Evolutionary conservation across 2,797 vertebrate species (phyloP), one percentile per base, ranked within the genome.

Genomic region (Anas flavirostris): DNA sequence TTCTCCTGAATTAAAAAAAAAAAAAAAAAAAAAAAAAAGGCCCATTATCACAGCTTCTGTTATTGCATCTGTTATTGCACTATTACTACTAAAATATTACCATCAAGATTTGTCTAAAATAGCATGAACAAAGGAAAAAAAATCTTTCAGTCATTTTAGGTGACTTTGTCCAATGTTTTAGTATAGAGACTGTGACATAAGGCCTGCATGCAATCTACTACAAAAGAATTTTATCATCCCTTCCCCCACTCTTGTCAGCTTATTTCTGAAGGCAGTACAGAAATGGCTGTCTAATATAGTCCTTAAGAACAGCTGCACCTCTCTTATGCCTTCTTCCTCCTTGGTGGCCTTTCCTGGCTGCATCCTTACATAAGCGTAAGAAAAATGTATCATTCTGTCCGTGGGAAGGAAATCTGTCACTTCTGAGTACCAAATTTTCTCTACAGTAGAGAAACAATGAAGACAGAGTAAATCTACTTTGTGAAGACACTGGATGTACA

Each of bases 21-120:
- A 48, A 81, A 56, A 82, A 29, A 44, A 46, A 44, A 46, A 44
- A 44, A 43, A 48, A 81, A 52, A 82, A 84, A 90, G 4, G 41
- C 6, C 37, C 50, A 76, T 88, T 93, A 77, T 68, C 58, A n/a
- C 76, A 87, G 58, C 28, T 93, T 92, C 88, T 91, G 46, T 89
- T 89, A 89, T 67, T 80, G 50, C 62, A 94, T 91, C 72, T 95
- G 82, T 43, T 43, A 43, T 43, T 43, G 76, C 88, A 86, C 50
- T 68, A 39, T 44, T 75, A 62, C 44, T 89, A 35, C 37, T 72
- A 73, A 92, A 94, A 48, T 28, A 69, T 69, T 67, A 76, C 41
- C 35, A 66, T 68, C 33, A 66, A 63, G 28, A 50, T 88, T 85
- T 28, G 16, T 44, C 48, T 62, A 87, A 95, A 89, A 89, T 55